phyloP scores from a whole-genome alignment of 53 echinoderm and acorn worm species.

The Luidia sarsii region DNA sequence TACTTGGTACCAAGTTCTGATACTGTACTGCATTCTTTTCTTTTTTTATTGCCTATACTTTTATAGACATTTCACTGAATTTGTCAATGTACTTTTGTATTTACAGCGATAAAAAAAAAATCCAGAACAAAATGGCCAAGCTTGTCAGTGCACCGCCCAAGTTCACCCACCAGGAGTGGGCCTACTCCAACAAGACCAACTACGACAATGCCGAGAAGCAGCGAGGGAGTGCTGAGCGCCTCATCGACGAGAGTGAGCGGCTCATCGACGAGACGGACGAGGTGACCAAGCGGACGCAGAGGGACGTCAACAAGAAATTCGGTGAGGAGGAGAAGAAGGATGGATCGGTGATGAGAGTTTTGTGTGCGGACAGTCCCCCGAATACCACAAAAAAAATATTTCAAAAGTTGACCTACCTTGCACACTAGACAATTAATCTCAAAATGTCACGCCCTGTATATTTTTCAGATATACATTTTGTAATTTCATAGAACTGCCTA shows the following conservation, averaged over 20 bases:
- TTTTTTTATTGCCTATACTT: neutral
- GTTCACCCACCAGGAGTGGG: constrained; percentile 91
- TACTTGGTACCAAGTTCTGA: no score
- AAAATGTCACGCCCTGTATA: no score
- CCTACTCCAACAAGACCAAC: constrained; percentile 89
- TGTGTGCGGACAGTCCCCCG: no score
- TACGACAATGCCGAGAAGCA: constrained; percentile 98
- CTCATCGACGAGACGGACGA: constrained; percentile 96
- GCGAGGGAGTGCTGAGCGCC: constrained; percentile 91
- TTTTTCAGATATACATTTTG: no score
- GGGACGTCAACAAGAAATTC: constrained; percentile 99
- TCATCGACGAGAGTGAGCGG: constrained; percentile 88
- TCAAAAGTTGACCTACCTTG: no score
- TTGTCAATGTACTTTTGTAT: no score
- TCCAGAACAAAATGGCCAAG: constrained; percentile 80
- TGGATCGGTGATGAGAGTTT: no score
- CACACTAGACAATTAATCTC: no score
- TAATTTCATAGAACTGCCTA: no score
- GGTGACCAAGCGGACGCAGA: constrained; percentile 88
- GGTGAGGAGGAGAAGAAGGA: no score
- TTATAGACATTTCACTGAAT: neutral
- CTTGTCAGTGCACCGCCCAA: constrained; percentile 86
- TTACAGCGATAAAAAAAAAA: no score
- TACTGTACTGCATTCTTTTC: neutral
- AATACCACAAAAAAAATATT: no score